Evolutionary conservation across 2,888 invertebrate genomes (phyloP), one percentile per base, ranked within the genome.

Genomic region (Leistus spinibarbis): DNA sequence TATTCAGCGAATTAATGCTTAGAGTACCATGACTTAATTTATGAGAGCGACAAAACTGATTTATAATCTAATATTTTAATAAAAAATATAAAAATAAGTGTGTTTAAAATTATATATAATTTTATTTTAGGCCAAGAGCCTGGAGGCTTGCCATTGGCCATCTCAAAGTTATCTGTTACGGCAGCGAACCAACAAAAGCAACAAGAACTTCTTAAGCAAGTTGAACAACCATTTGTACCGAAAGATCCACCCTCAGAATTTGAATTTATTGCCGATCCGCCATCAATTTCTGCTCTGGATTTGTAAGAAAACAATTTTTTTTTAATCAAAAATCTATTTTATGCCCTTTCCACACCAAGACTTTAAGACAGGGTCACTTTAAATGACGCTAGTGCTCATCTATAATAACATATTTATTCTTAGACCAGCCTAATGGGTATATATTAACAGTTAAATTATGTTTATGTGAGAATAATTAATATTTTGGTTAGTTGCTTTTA

Each of bases 261-360:
- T 86, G 97, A 98, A 85, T 98, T 97, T 84, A 92, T 95, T 67
- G 97, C 97, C 7, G 99, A 99, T 87, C 98, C 99, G 0, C 98
- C 99, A 0, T 98, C 98, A 0, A 99, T 99, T 81, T 99, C 99
- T 0, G 98, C 98, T 0, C 89, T 98, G 77, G 99, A 99, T 86
- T 89, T 99, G 90, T 94, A 87, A 88, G 90, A 86, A 63, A 68
- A 60, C 17, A 16, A 20, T 40, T 53, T 66, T 56, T 57, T 70
- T 24, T 76, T 60, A 77, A 64, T 56, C 54, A 24, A 22, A 24
- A 24, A 0, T 54, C 13, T 60, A 40, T 54, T 54, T 69, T n/a
- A n/a, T n/a, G n/a, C n/a, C n/a, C n/a, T n/a, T n/a, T n/a, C n/a
- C n/a, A n/a, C n/a, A n/a, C n/a, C n/a, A n/a, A n/a, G n/a, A n/a